Evolutionary conservation across 1,140 invertebrate species (phyloP).

Genomic region (Drosophila parabipectinata): DNA sequence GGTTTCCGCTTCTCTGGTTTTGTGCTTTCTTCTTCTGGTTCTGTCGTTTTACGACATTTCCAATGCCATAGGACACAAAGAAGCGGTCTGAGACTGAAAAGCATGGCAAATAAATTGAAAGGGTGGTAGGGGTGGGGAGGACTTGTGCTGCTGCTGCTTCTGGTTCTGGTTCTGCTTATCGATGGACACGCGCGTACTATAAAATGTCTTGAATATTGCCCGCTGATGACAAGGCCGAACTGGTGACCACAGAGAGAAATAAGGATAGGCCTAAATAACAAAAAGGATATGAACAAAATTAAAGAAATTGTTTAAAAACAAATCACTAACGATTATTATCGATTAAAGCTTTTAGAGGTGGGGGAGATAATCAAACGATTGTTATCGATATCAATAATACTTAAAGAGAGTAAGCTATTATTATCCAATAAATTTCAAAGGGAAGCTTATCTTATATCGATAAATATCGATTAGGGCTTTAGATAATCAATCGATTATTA

Average conservation of each 20-base stretch:
- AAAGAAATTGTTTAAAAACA: too few relatives aligned
- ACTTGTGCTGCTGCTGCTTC: slow-evolving; percentile 33
- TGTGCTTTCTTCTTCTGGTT: slow-evolving; percentile 1
- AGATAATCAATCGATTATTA: too few relatives aligned
- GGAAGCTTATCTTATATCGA: too few relatives aligned
- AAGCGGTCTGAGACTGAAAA: not conserved
- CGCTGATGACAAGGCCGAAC: slow-evolving; percentile 34
- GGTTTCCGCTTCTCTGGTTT: not conserved
- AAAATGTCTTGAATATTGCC: slow-evolving; percentile 56
- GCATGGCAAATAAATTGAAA: slow-evolving; percentile 1
- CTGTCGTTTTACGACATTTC: slow-evolving; percentile 58
- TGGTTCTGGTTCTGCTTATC: slow-evolving; percentile 54
- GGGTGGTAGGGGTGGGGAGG: not conserved
- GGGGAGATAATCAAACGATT: too few relatives aligned
- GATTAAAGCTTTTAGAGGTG: too few relatives aligned
- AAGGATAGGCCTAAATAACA: not conserved
- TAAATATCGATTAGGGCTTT: too few relatives aligned
- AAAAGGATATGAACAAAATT: not conserved
- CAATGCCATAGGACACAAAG: slow-evolving; percentile 14
- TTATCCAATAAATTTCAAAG: too few relatives aligned
- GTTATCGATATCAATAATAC: not conserved
- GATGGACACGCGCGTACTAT: slow-evolving; percentile 72
- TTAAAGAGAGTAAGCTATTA: too few relatives aligned
- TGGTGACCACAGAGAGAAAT: slow-evolving; percentile 6
- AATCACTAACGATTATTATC: too few relatives aligned